Conservation (phyloP, 2,113 vertebrate genomes). For the Muntiacus reevesi region DNA sequence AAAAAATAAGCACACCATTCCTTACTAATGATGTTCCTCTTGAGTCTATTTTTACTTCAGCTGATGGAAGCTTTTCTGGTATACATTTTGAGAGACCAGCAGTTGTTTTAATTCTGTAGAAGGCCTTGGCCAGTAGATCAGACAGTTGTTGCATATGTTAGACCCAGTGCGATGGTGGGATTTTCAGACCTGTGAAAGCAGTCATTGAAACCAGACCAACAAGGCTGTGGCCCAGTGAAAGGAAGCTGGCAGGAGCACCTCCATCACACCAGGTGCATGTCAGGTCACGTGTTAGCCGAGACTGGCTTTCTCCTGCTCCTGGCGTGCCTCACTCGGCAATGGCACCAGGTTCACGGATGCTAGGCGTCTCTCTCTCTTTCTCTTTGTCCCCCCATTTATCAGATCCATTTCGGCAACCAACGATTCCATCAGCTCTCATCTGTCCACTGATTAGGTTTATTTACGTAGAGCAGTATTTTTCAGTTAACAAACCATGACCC, state of each 20-base stretch:
- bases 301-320: not conserved
- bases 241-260: not conserved
- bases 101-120: not conserved
- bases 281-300: not conserved
- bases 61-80: not conserved
- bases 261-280: not conserved
- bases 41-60: not conserved
- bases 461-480: not conserved
- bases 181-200: not conserved
- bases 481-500: not conserved
- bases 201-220: not conserved
- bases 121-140: not conserved
- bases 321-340: not conserved
- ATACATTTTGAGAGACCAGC: not conserved
- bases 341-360: not conserved
- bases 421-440: not conserved
- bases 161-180: not conserved
- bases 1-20: not conserved
- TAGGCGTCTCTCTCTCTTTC: not conserved
- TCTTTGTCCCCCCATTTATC: not conserved
- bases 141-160: not conserved
- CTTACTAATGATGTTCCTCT: not conserved
- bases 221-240: not conserved
- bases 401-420: not conserved
- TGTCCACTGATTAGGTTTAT: not conserved